Conservation (phyloP, 2,797 vertebrate species). For the Luscinia luscinia region DNA sequence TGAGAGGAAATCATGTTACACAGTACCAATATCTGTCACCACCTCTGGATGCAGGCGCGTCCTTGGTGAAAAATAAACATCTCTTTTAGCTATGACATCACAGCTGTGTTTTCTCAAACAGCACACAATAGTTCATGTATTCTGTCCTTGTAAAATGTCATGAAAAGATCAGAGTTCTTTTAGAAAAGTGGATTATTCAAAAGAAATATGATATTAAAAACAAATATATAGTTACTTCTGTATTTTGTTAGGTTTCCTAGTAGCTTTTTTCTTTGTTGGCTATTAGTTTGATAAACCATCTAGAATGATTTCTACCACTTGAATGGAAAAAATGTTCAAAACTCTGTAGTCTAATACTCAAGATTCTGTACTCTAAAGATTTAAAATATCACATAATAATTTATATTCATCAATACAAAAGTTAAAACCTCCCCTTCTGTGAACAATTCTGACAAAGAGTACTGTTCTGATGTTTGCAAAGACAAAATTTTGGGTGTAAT, state of each 20-base stretch:
- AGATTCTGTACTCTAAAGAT: neutral
- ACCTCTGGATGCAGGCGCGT: fast-evolving
- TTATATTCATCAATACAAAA: neutral
- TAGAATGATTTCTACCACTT: neutral
- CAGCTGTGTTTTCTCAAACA: neutral
- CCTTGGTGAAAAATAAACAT: neutral
- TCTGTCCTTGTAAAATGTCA: neutral
- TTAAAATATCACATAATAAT: neutral
- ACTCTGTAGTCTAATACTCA: neutral
- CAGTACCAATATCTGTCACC: neutral
- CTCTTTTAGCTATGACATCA: neutral
- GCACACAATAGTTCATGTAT: neutral
- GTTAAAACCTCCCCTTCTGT: neutral
- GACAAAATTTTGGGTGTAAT: neutral
- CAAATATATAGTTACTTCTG: neutral
- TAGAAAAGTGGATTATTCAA: neutral
- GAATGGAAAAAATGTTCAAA: neutral
- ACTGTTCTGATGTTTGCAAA: neutral
- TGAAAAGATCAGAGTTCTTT: neutral
- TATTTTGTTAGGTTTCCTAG: neutral
- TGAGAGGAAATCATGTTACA: neutral
- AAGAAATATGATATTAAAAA: neutral
- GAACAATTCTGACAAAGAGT: neutral
- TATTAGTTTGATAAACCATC: neutral
- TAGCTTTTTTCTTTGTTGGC: neutral